These are phyloP conservation scores for Antheraea pernyi DNA, from an alignment of 1,140 invertebrate species.

Conservation along the genomic window DNA sequence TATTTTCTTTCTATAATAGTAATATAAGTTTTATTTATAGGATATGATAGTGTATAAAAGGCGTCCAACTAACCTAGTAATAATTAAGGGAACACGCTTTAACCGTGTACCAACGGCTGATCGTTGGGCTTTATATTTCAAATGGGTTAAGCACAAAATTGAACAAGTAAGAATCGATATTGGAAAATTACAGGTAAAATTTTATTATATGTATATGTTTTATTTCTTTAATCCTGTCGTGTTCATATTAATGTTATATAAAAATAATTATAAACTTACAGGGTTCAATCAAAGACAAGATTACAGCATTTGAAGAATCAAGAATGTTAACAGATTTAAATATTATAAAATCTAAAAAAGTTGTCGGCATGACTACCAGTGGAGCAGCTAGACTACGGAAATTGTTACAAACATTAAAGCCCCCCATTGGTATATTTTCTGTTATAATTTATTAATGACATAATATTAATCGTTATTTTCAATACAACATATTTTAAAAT, in stretches of 20 bases:
- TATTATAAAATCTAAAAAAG: conserved; percentile 55
- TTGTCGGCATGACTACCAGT: conserved; percentile 90
- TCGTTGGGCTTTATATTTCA: conserved; percentile 17
- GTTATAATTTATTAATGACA: too few relatives aligned
- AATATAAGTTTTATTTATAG: conserved; percentile 3
- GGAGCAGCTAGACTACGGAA: conserved; percentile 84
- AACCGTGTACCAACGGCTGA: not conserved
- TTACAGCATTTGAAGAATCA: conserved; percentile 45
- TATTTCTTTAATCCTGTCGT: not conserved
- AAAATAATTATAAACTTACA: conserved; percentile 5
- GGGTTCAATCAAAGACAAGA: conserved; percentile 10
- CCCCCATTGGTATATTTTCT: conserved; percentile 79
- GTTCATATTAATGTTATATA: not conserved
- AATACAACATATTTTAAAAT: too few relatives aligned
- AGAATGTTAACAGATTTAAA: conserved; percentile 53
- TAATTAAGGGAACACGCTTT: conserved; percentile 4
- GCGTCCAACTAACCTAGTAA: not conserved
- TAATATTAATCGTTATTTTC: too few relatives aligned
- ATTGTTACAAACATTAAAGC: conserved; percentile 81
- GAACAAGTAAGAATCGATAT: conserved; percentile 7
- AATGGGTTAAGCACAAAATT: conserved; percentile 10
- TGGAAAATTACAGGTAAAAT: conserved; percentile 13
- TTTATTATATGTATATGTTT: not conserved
- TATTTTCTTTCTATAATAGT: too few relatives aligned
- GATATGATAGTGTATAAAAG: not conserved